Evolutionary conservation across 1,140 invertebrate species (phyloP).

Genomic region (Oryctes rhinoceros): DNA sequence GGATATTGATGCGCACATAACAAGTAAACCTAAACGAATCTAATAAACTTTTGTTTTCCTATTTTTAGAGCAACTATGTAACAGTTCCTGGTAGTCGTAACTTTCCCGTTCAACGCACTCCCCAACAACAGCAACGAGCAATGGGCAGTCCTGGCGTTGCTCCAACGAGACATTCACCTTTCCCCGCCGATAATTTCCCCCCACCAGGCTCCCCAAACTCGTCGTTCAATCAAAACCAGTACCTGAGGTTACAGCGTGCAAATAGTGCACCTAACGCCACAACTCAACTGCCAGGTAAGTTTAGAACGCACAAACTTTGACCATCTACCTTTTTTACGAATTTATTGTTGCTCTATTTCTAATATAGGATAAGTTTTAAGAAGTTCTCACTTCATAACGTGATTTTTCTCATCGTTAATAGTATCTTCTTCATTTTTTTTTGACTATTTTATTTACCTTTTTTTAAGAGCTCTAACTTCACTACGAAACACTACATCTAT

Average conservation of each 20-base stretch:
- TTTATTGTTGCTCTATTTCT: conserved; percentile 13
- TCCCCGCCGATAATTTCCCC: conserved; percentile 64
- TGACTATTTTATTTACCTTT: conserved; percentile 11
- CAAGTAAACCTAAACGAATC: too few relatives aligned
- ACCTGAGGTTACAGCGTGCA: conserved; percentile 70
- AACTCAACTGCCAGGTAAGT: conserved; percentile 73
- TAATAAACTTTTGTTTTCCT: conserved; percentile 6
- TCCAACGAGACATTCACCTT: conserved; percentile 66
- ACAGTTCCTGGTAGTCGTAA: conserved; percentile 48
- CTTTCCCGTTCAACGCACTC: conserved; percentile 58
- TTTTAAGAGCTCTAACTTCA: conserved; percentile 14
- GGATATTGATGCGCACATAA: too few relatives aligned
- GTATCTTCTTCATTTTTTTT: conserved; percentile 7
- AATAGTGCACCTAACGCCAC: conserved; percentile 72
- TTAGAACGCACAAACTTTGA: background rate
- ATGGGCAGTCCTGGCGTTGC: conserved; percentile 53
- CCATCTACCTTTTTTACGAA: background rate
- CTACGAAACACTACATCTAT: conserved; percentile 2
- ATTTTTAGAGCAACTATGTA: conserved; percentile 54
- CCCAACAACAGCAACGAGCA: conserved; percentile 54
- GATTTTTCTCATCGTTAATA: background rate
- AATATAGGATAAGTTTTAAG: conserved; percentile 39
- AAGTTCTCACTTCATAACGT: conserved; percentile 21
- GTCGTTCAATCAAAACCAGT: conserved; percentile 63
- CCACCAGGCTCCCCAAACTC: conserved; percentile 66